Evolutionary conservation across 2,797 vertebrate species (phyloP), one percentile per base, ranked within the genome.

Genomic region (Gymnopithys bicolor): DNA sequence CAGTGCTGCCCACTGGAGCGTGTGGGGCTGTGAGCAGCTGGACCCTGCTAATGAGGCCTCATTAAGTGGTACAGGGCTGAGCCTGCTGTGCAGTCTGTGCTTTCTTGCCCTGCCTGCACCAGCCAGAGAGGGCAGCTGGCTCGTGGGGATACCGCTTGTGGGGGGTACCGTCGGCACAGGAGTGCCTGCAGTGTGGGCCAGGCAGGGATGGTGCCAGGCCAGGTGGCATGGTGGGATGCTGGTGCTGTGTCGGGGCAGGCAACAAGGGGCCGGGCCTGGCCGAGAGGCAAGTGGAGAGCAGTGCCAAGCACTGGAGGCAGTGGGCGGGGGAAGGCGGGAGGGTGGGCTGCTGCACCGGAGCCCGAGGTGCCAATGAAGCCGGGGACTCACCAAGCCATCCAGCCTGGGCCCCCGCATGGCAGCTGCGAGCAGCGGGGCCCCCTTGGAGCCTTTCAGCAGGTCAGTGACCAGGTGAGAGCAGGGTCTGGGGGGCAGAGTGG

Each of bases 1-100:
- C 92, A 88, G 80, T 2, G 24, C 32, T 95, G 95, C 70, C 80
- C 5, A 8, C 52, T 33, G 19, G 89, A 89, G 94, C 92, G 28
- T 96, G 89, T 60, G 27, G 93, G 94, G 74, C 85, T 81, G 67
- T 19, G n/a, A 96, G 93, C 95, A 98, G 97, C 97, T 98, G 98
- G 98, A 97, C 96, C 86, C 97, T 52, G 9, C 97, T 98, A 98
- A 98, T 98, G 97, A 98, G 98, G 96, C 94, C 96, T 98, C 97
- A 97, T 98, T 98, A 98, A 95, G 76, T 85, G 66, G 95, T 90
- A 90, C 69, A 35, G 88, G 87, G 80, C 68, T 84, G 53, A 70
- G 87, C 76, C 56, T 0, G 8, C 76, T 68, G 90, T 3, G 32
- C 80, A 55, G 89, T 51, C 43, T 63, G 60, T n/a, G 32, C 87